These are phyloP conservation scores for Myotis myotis DNA, from an alignment of 2,797 vertebrate species.

Conservation along the genomic window DNA sequence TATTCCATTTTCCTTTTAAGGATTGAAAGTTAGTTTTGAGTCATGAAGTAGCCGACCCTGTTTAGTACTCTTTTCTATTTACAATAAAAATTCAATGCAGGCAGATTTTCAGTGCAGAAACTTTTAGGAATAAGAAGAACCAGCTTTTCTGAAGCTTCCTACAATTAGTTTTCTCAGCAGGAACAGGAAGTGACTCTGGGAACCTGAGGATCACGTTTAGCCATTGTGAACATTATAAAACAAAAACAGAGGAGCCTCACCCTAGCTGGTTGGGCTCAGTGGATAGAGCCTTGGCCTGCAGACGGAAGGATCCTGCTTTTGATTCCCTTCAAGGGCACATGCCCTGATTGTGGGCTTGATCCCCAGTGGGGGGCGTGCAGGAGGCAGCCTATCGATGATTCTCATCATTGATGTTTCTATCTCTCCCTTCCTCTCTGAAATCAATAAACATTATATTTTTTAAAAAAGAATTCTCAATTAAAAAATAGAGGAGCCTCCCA, in stretches of 20 bases:
- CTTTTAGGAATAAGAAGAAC: neutral
- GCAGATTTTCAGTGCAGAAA: neutral
- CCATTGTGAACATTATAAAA: neutral
- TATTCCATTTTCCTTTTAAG: constrained; percentile 10
- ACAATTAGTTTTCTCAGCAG: neutral
- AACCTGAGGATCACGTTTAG: neutral
- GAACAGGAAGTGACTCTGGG: neutral
- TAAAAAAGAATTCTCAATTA: no score
- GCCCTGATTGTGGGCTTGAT: no score
- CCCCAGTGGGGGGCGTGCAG: neutral
- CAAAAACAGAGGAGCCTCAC: neutral
- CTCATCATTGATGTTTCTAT: neutral
- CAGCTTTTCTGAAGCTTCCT: constrained; percentile 7
- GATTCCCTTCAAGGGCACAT: neutral
- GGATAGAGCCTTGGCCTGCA: neutral
- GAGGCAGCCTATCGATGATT: neutral
- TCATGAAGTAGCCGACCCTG: neutral
- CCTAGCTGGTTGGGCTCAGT: neutral
- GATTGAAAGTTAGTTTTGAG: neutral
- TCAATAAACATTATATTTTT: no score
- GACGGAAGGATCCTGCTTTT: neutral
- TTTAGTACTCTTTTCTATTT: constrained; percentile 18
- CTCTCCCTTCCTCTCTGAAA: neutral
- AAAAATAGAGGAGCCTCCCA: neutral
- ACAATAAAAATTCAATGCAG: constrained; percentile 24